These are phyloP conservation scores for Anaspis maculata DNA, from an alignment of 2,888 invertebrate species.

Conservation along the genomic window DNA sequence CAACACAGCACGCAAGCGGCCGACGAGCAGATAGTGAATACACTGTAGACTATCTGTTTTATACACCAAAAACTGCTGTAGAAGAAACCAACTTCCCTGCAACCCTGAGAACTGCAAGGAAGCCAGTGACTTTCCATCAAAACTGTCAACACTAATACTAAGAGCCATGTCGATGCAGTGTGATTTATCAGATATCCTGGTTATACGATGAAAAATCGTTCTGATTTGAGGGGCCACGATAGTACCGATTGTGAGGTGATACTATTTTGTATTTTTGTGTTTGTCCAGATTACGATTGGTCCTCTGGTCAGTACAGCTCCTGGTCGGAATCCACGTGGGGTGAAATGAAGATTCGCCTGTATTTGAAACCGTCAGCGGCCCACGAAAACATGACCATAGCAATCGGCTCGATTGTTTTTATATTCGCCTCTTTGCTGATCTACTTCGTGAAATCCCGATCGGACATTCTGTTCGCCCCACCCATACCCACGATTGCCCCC, in stretches of 20 bases:
- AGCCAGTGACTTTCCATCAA: too few relatives aligned
- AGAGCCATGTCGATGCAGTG: too few relatives aligned
- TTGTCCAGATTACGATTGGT: slow-evolving; percentile 63
- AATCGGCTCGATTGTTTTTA: slow-evolving; percentile 45
- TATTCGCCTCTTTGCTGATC: slow-evolving; percentile 46
- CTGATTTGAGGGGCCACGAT: too few relatives aligned
- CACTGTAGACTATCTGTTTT: too few relatives aligned
- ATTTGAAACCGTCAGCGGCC: slow-evolving; percentile 60
- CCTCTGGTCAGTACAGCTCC: slow-evolving; percentile 68
- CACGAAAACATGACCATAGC: slow-evolving; percentile 49
- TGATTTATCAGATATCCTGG: too few relatives aligned
- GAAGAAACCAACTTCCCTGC: too few relatives aligned
- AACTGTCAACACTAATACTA: too few relatives aligned
- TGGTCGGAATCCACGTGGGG: slow-evolving; percentile 89
- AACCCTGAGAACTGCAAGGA: too few relatives aligned
- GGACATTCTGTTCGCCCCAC: slow-evolving; percentile 40
- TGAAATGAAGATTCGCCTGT: slow-evolving; percentile 65
- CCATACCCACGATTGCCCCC: slow-evolving; percentile 21
- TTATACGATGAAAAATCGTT: too few relatives aligned
- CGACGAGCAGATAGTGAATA: too few relatives aligned
- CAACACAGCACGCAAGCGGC: too few relatives aligned
- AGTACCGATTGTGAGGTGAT: slow-evolving; percentile 1
- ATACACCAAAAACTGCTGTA: too few relatives aligned
- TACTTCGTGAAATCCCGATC: slow-evolving; percentile 47
- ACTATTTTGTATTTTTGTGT: slow-evolving; percentile 2